Evolutionary conservation across 1,140 invertebrate species (phyloP), one percentile per base, ranked within the genome.

Genomic region (Dufourea novaeangliae): DNA sequence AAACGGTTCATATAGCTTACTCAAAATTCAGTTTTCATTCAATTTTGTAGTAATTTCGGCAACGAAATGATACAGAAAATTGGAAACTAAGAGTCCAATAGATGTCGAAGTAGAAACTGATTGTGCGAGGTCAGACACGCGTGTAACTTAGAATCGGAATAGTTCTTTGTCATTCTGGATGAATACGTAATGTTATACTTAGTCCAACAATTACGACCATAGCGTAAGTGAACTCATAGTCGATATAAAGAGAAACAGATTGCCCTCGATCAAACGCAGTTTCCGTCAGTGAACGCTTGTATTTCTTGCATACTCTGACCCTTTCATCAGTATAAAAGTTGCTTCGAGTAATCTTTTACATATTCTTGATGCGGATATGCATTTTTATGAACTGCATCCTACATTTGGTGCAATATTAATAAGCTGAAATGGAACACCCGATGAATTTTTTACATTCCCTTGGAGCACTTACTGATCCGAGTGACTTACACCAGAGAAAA

Each of bases 341-440:
- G 46, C 46, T n/a, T 8, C 3, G 46, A 1, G 46, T n/a, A 50
- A 50, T 50, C 46, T 50, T 50, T n/a, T n/a, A n/a, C 8, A n/a
- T n/a, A 50, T n/a, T 7, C 46, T n/a, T 50, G 46, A 50, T n/a
- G 20, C 20, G 20, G 20, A n/a, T n/a, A 50, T 50, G 20, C 46
- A 50, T 50, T n/a, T 50, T 50, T 50, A 50, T 50, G 46, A 50
- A 50, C 46, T n/a, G 46, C 46, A n/a, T n/a, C 20, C 20, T n/a
- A 8, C 46, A 8, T n/a, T n/a, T 17, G 5, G 7, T 50, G 46
- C 20, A 50, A 50, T 50, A 50, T 50, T 50, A n/a, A 50, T 6
- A 50, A n/a, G 46, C 20, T n/a, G 6, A n/a, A n/a, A 50, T 50
- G 46, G 46, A 22, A 50, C n/a, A n/a, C 8, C 46, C 46, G 46